Percentiles rank a stretch among this genome's conserved stretches.
These are phyloP conservation scores for Drepanosiphum platanoidis DNA, from an alignment of 2,888 invertebrate species.

Conservation along the genomic window DNA sequence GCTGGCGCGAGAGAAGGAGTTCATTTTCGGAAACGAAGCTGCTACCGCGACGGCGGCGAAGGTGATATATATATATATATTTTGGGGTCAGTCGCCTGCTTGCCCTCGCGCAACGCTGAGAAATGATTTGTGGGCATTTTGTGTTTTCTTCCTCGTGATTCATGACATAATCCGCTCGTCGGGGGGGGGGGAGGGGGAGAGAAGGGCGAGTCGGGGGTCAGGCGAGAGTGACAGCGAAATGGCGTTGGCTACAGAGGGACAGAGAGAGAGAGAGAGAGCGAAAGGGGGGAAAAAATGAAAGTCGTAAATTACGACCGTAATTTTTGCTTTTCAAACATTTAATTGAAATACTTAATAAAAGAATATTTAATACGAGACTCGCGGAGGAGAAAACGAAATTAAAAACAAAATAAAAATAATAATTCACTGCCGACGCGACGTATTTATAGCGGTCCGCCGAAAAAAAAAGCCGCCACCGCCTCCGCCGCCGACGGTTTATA, in stretches of 20 bases:
- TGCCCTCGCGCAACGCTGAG: not conserved
- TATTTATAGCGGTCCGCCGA: not conserved
- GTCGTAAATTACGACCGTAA: constrained; percentile 36
- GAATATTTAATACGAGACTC: constrained; percentile 21
- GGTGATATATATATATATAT: not conserved
- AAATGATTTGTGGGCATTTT: constrained; percentile 51
- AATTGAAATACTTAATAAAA: constrained; percentile 55
- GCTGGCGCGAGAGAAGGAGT: not conserved
- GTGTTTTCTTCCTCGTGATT: constrained; percentile 39
- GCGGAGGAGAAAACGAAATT: constrained; percentile 26
- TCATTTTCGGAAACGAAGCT: constrained; percentile 8
- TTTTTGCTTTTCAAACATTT: constrained; percentile 52
- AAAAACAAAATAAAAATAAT: constrained; percentile 42
- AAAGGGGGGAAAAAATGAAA: not conserved
- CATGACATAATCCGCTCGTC: not conserved
- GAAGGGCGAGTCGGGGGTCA: too few relatives aligned
- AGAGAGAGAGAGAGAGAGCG: too few relatives aligned
- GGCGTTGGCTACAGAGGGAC: too few relatives aligned
- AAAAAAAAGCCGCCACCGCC: too few relatives aligned
- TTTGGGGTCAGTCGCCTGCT: not conserved
- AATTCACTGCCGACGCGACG: constrained; percentile 32
- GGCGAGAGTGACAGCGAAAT: too few relatives aligned
- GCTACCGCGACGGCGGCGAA: too few relatives aligned
- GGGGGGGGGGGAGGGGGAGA: too few relatives aligned
- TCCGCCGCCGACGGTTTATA: too few relatives aligned